A percentile compares a stretch with the other conserved stretches of the same genome.
Conservation (phyloP, 2,113 vertebrate species). For the Todiramphus saurophagus region DNA sequence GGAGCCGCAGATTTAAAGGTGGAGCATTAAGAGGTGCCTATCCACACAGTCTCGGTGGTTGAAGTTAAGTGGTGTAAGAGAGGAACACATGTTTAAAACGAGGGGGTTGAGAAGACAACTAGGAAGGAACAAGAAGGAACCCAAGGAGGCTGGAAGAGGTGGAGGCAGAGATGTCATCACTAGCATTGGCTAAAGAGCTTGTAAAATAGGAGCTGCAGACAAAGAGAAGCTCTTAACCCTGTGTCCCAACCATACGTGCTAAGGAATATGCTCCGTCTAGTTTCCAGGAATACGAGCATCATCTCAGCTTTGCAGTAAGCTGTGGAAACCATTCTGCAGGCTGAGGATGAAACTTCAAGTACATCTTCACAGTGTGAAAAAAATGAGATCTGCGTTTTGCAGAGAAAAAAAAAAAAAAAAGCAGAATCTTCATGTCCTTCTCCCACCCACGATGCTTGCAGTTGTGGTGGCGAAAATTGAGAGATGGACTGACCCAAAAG, state of each 20-base stretch:
- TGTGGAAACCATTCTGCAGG: neutral
- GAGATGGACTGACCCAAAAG: neutral
- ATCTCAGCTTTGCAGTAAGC: neutral
- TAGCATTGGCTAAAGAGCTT: neutral
- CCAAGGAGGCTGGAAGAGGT: neutral
- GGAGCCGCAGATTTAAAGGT: neutral
- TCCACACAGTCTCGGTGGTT: neutral
- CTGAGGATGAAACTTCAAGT: neutral
- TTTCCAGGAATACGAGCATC: neutral
- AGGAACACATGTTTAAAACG: neutral
- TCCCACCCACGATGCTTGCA: neutral
- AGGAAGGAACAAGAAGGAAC: neutral
- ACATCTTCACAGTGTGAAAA: fast-evolving
- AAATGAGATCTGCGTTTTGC: neutral
- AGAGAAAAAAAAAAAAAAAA: neutral
- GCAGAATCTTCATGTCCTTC: fast-evolving
- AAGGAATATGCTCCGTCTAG: neutral
- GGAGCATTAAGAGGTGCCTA: neutral
- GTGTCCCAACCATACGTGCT: fast-evolving
- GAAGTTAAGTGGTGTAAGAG: neutral
- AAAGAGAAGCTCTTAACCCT: neutral
- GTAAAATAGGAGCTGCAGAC: neutral
- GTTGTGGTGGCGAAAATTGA: neutral
- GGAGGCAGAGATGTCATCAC: neutral
- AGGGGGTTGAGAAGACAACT: neutral